Evolutionary conservation across 1,140 invertebrate genomes (phyloP), one percentile per base, ranked within the genome.

Genomic region (Pseudomyrmex flavicornis): DNA sequence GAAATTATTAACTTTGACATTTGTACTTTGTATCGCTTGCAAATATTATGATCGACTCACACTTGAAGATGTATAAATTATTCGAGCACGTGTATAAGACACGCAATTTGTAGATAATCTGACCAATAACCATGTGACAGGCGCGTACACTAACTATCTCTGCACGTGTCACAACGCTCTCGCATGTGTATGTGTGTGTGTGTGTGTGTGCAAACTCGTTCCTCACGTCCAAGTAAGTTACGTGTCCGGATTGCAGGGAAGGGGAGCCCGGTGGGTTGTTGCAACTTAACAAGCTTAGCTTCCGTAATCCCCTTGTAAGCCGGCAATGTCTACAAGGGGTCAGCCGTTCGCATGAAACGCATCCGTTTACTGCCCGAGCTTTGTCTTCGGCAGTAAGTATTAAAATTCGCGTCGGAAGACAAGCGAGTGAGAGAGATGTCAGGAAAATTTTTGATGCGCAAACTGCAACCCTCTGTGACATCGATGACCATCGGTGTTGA

Each of bases 251-350:
- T 50, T 69, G 76, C n/a, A 52, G 56, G 62, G 76, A 8, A 61
- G 63, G 59, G 56, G 75, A 63, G 66, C 62, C 56, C 82, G 86
- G 79, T 62, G 91, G 92, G 91, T 93, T 93, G 92, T 93, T 92
- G 93, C 92, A 94, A 94, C 92, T 93, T 94, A 94, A 94, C 93
- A 94, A 94, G 93, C 93, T 94, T 93, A 94, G 91, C 91, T 85
- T 87, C 88, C 92, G 92, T 93, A 94, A 94, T 94, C 93, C 92
- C 90, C 92, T 94, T 94, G 94, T 94, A 94, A 94, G 92, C 94
- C 92, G 87, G 90, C 91, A 93, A 94, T 94, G 94, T 94, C 94
- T 94, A 94, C 94, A 94, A 94, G 93, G 94, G 94, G 93, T 94
- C 93, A 94, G 92, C 93, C 92, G 93, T 92, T 94, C 93, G 92